A percentile compares a stretch with the other conserved stretches of the same genome.
Conservation (phyloP, 2,797 vertebrate species). For the Monodelphis domestica region DNA sequence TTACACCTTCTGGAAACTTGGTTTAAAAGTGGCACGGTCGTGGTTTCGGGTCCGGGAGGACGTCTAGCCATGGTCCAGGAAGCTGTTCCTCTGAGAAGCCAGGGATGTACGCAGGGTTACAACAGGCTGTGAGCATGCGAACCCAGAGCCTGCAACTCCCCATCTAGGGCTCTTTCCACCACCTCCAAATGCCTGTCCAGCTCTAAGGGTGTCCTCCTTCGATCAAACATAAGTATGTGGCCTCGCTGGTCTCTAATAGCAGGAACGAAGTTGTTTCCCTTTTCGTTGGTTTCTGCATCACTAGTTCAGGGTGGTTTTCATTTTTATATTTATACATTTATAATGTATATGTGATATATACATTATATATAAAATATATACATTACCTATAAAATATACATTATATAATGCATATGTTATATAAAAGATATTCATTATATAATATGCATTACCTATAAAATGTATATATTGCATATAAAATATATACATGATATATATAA, state of each 20-base stretch:
- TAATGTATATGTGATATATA: no score
- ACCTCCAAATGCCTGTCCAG: neutral
- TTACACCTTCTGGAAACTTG: neutral
- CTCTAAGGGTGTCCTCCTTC: neutral
- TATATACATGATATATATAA: no score
- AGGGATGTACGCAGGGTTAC: neutral
- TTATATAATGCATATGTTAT: no score
- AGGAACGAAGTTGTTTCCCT: constrained; percentile 78
- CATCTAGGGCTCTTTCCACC: neutral
- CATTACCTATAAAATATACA: no score
- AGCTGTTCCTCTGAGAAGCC: no score
- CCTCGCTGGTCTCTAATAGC: constrained; percentile 87
- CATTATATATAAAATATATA: no score
- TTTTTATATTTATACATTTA: no score
- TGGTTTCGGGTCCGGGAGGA: neutral
- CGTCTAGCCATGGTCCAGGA: no score
- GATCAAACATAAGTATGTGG: constrained; percentile 73
- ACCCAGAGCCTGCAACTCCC: neutral
- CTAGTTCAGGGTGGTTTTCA: no score
- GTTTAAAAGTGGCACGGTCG: neutral
- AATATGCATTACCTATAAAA: no score
- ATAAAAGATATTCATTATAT: no score
- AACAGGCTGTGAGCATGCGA: neutral
- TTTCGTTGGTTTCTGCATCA: constrained; percentile 82
- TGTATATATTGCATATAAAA: no score